Evolutionary conservation across 2,113 vertebrate genomes (phyloP).

Genomic region (Dendropsophus ebraccatus): DNA sequence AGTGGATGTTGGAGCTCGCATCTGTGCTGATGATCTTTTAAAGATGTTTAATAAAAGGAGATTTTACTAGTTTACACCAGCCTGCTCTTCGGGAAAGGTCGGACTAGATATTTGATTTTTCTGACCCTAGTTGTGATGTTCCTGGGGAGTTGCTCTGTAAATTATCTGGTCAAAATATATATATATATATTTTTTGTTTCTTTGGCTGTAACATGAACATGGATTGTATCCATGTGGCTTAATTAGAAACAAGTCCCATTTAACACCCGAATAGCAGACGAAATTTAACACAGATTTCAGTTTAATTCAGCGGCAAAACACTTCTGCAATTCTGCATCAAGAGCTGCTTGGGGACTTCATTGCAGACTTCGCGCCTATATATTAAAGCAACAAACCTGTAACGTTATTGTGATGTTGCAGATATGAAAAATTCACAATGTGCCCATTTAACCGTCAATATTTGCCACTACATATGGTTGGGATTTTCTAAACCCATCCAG

Average conservation of each 20-base stretch:
- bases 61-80: slow-evolving; percentile 31
- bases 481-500: too few relatives aligned
- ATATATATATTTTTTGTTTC: background rate
- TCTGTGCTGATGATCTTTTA: slow-evolving; percentile 24
- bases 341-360: too few relatives aligned
- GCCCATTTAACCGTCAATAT: too few relatives aligned
- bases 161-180: background rate
- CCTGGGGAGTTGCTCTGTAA: background rate
- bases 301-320: too few relatives aligned
- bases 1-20: slow-evolving; percentile 27
- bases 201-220: background rate
- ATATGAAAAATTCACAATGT: too few relatives aligned
- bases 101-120: slow-evolving; percentile 4
- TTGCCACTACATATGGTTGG: too few relatives aligned
- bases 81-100: background rate
- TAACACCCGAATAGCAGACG: too few relatives aligned
- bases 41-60: slow-evolving; percentile 42
- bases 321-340: too few relatives aligned
- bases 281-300: too few relatives aligned
- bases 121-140: slow-evolving; percentile 14
- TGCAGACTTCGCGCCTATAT: too few relatives aligned
- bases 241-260: background rate
- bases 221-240: slow-evolving; percentile 1
- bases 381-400: too few relatives aligned
- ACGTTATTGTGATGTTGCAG: too few relatives aligned